These are phyloP conservation scores for Sebastes oblongus DNA, from an alignment of 2,797 vertebrate genomes.

Conservation along the genomic window DNA sequence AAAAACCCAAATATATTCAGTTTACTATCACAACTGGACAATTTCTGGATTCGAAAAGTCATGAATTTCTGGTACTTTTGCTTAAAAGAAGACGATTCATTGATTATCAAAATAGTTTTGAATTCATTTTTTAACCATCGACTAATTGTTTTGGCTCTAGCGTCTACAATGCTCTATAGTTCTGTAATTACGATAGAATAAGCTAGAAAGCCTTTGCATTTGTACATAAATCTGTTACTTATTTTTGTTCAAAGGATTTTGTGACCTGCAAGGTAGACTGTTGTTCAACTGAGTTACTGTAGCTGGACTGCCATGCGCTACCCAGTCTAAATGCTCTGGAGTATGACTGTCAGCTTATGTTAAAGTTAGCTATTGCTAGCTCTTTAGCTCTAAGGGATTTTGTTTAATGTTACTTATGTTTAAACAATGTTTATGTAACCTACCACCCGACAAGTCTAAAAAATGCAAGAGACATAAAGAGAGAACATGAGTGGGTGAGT, in stretches of 20 bases:
- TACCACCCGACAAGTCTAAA: background rate
- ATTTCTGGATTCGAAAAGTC: background rate
- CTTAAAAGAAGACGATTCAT: background rate
- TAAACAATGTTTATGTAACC: background rate
- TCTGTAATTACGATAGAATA: background rate
- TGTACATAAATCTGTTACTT: background rate
- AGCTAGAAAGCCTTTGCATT: background rate
- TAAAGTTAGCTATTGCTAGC: background rate
- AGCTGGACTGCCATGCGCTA: background rate
- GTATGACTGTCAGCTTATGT: background rate
- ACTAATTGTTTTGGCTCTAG: background rate
- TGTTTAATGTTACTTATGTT: background rate
- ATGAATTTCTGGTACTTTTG: background rate
- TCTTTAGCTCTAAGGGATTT: background rate
- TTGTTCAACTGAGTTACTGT: background rate
- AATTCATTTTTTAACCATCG: background rate
- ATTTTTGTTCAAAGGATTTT: background rate
- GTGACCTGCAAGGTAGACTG: background rate
- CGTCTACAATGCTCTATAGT: background rate
- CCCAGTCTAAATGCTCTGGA: background rate
- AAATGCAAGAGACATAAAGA: background rate
- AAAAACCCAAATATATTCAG: background rate
- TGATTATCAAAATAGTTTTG: background rate
- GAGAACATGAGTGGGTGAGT: constrained; percentile 4
- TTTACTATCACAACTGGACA: background rate